Evolutionary conservation across 2,797 vertebrate species (phyloP), one percentile per base, ranked within the genome.

Genomic region (Darevskia mixta): DNA sequence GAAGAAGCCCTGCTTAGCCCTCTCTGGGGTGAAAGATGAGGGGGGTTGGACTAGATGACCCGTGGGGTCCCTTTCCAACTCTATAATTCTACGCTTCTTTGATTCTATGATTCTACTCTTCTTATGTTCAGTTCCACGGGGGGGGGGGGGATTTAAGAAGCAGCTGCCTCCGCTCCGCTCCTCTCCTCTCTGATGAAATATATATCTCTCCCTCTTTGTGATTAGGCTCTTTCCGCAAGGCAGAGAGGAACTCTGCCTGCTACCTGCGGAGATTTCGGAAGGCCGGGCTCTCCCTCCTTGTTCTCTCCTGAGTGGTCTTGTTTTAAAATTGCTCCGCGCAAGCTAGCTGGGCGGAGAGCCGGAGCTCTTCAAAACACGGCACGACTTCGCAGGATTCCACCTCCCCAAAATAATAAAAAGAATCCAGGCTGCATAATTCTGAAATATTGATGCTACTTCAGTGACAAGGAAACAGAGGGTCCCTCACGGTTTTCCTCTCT

Each of bases 341-440:
- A 3, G 45, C 1, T 25, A 79, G 20, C 35, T 27, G 79, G 7
- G 49, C 15, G 49, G 25, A 3, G 64, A 43, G 29, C 41, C 35
- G 29, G 35, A 41, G 35, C 85, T 3, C 2, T n/a, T 13, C 49
- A 41, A 23, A 2, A 29, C 25, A 43, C 27, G n/a, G 11, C 20
- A 35, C 2, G 0, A 27, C 69, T 43, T 45, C 1, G 15, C 66
- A 0, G 49, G 13, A 55, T 17, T 32, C 29, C 27, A 38, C 41
- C 27, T 78, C 66, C 15, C 27, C 25, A 15, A 41, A 66, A 41
- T 66, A 41, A 27, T 27, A 29, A 41, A 41, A 10, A 35, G 71
- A 32, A 8, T 2, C 20, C 5, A 0, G 0, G 2, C 78, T 29
- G 2, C 1, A 0, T 0, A 23, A 45, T 0, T 64, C 84, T 61